phyloP scores from a whole-genome alignment of 1,140 invertebrate genomes.

The Ectropis grisescens region DNA sequence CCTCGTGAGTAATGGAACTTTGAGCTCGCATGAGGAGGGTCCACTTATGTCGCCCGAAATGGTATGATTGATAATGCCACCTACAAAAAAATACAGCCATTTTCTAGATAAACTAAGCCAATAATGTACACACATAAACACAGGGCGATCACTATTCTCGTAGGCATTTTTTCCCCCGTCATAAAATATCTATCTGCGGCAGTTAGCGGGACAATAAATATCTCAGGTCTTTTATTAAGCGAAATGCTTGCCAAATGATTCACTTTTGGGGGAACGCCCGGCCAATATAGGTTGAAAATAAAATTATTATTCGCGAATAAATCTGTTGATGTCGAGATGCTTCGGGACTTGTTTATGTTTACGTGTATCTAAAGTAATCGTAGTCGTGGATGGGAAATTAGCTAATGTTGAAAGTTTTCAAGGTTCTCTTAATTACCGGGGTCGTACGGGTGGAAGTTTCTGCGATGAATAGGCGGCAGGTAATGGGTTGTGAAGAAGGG shows the following conservation, averaged over 20 bases:
- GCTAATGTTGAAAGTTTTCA: constrained; percentile 40
- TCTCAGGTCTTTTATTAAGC: too few relatives aligned
- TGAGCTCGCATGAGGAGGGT: constrained; percentile 58
- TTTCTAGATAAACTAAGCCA: constrained; percentile 24
- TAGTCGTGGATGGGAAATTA: constrained; percentile 15
- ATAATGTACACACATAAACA: constrained; percentile 9
- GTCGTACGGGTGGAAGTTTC: constrained; percentile 19
- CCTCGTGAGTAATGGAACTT: constrained; percentile 57
- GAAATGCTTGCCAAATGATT: too few relatives aligned
- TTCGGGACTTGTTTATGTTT: too few relatives aligned
- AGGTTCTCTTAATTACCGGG: constrained; percentile 40
- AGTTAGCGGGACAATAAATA: too few relatives aligned
- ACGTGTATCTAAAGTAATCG: too few relatives aligned
- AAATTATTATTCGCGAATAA: too few relatives aligned
- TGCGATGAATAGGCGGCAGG: constrained; percentile 20
- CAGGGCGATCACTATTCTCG: too few relatives aligned
- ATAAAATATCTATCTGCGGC: too few relatives aligned
- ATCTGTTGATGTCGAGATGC: too few relatives aligned
- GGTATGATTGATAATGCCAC: constrained; percentile 60
- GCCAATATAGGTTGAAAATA: too few relatives aligned
- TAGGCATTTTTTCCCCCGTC: too few relatives aligned
- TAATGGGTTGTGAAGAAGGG: constrained; percentile 31
- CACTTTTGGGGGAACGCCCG: too few relatives aligned
- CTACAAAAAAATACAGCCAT: constrained; percentile 46
- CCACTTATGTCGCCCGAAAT: constrained; percentile 58